Conservation (phyloP, 2,797 vertebrate genomes). For the Galagoides demidoff region DNA sequence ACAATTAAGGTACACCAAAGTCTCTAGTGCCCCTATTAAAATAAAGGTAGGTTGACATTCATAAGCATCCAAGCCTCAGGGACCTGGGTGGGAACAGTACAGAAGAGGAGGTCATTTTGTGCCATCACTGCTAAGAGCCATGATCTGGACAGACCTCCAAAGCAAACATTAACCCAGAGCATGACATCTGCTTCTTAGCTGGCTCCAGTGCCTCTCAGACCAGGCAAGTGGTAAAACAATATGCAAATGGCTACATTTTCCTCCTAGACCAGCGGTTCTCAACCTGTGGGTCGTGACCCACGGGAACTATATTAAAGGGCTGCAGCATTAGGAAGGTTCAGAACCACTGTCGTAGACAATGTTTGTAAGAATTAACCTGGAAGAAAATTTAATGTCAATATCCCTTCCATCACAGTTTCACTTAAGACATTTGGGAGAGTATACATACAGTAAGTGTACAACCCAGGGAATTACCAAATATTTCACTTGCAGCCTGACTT, state of each 20-base stretch:
- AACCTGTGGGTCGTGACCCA: too few relatives aligned
- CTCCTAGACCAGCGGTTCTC: not conserved
- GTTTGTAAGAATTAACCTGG: not conserved
- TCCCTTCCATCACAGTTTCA: not conserved
- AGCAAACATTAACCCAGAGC: not conserved
- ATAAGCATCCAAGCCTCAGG: not conserved
- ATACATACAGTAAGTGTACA: not conserved
- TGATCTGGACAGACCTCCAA: not conserved
- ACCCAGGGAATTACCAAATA: not conserved
- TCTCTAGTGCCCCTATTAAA: not conserved
- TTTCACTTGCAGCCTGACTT: not conserved
- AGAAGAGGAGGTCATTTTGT: not conserved
- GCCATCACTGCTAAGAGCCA: not conserved
- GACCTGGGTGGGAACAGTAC: not conserved
- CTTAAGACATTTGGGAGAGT: not conserved
- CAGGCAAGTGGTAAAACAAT: not conserved
- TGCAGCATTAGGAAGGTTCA: too few relatives aligned
- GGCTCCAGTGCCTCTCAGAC: not conserved
- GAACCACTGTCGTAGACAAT: not conserved
- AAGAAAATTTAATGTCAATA: not conserved
- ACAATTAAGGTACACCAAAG: not conserved
- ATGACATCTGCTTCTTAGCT: not conserved
- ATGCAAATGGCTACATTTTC: not conserved
- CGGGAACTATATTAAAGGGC: too few relatives aligned
- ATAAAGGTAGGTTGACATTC: conserved; percentile 1